Percentiles rank a stretch among this genome's conserved stretches.
phyloP scores from a whole-genome alignment of 2,888 invertebrate genomes.

The Meghimatium bilineatum region DNA sequence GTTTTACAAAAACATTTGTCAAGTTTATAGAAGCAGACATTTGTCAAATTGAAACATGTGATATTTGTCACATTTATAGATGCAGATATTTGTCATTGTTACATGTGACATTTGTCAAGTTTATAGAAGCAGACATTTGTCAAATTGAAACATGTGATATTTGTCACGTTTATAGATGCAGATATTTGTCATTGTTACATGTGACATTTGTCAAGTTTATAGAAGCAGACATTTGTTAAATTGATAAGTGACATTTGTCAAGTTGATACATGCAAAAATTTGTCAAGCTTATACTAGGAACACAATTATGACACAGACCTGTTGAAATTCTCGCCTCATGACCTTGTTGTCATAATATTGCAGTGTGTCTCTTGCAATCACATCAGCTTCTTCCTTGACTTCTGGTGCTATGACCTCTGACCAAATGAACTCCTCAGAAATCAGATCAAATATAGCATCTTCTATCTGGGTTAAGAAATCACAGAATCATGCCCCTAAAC shows the following conservation, averaged over 20 bases:
- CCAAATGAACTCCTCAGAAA: conserved; percentile 64
- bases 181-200: too few relatives aligned
- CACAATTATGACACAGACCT: conserved; percentile 55
- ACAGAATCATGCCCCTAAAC: too few relatives aligned
- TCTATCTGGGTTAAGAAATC: conserved; percentile 59
- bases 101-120: too few relatives aligned
- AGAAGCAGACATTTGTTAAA: background rate
- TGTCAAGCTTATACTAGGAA: too few relatives aligned
- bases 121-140: too few relatives aligned
- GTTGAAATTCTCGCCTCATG: conserved; percentile 63
- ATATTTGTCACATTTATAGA: too few relatives aligned
- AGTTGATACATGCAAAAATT: background rate
- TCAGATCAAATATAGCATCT: conserved; percentile 63
- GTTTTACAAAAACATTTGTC: too few relatives aligned
- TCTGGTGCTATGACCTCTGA: conserved; percentile 63
- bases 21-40: too few relatives aligned
- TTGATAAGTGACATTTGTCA: background rate
- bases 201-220: background rate
- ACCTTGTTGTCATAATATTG: conserved; percentile 67
- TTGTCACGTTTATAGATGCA: too few relatives aligned
- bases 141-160: too few relatives aligned
- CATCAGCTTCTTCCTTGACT: conserved; percentile 62
- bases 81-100: too few relatives aligned
- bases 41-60: too few relatives aligned
- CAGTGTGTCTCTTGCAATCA: conserved; percentile 67